Evolutionary conservation across 2,888 invertebrate species (phyloP).

Genomic region (Sphaeridia pumilis): DNA sequence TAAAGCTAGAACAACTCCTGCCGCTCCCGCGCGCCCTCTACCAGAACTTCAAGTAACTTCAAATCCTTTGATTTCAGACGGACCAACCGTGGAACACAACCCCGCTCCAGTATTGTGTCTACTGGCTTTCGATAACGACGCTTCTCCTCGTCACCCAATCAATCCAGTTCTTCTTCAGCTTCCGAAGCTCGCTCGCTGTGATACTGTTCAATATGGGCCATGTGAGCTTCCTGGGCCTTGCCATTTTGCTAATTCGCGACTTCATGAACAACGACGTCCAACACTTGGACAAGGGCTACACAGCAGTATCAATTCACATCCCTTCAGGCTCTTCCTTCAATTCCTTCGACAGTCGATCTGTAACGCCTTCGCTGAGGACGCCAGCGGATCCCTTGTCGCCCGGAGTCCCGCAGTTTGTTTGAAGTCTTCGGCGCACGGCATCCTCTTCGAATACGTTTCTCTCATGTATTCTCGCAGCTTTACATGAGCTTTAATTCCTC

Average conservation of each 20-base stretch:
- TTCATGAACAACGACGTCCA: conserved; percentile 6
- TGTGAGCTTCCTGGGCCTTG: conserved; percentile 9
- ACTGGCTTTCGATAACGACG: conserved; percentile 11
- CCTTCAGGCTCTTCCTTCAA: neutral
- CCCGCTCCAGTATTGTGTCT: conserved; percentile 6
- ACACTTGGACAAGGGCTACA: conserved; percentile 2
- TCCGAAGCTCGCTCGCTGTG: conserved; percentile 6
- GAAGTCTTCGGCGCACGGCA: too few relatives aligned
- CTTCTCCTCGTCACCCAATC: conserved; percentile 4
- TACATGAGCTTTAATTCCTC: too few relatives aligned
- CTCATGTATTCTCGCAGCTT: too few relatives aligned
- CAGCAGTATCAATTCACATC: neutral
- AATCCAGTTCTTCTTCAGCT: conserved; percentile 15
- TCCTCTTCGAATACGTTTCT: too few relatives aligned
- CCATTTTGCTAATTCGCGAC: conserved; percentile 2
- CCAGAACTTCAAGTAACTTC: too few relatives aligned
- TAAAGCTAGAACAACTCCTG: too few relatives aligned
- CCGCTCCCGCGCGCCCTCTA: too few relatives aligned
- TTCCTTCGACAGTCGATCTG: neutral
- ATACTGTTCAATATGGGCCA: conserved; percentile 9
- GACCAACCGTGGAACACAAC: neutral
- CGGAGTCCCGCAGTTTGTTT: too few relatives aligned
- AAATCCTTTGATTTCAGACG: neutral
- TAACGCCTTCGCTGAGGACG: neutral
- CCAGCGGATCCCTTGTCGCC: too few relatives aligned